Conservation (phyloP, 2,113 vertebrate genomes). For the Neopipo cinnamomea region DNA sequence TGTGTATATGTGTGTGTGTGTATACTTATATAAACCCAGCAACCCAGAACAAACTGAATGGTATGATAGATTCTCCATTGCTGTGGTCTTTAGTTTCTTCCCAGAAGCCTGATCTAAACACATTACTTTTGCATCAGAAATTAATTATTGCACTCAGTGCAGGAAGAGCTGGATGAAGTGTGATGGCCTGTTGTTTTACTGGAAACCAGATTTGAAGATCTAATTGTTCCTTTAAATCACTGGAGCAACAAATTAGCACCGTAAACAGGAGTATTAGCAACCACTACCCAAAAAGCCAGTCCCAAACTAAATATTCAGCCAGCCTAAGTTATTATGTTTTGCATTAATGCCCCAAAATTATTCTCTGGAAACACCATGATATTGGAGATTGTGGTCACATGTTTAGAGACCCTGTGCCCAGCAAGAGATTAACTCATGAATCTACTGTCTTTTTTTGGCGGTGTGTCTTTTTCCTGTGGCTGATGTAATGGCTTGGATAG, state of each 20-base stretch:
- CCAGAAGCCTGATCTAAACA: neutral
- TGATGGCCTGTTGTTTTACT: neutral
- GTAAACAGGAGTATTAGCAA: neutral
- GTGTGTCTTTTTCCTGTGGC: neutral
- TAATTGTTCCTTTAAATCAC: neutral
- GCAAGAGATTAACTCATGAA: neutral
- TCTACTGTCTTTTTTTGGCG: rapidly evolving
- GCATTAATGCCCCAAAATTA: neutral
- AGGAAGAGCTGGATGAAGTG: neutral
- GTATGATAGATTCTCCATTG: neutral
- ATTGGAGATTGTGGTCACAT: neutral
- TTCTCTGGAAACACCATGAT: neutral
- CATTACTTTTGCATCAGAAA: neutral
- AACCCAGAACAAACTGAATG: neutral
- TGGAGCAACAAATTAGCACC: neutral
- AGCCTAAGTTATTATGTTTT: neutral
- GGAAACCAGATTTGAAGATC: neutral
- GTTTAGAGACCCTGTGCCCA: neutral
- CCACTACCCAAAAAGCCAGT: neutral
- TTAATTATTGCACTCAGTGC: neutral
- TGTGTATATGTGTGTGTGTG: neutral
- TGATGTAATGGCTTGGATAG: neutral
- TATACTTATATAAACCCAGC: neutral
- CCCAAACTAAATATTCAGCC: neutral
- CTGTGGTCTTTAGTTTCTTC: neutral